A percentile compares a stretch with the other conserved stretches of the same genome.
Conservation (phyloP, 1,140 invertebrate genomes). For the Neodiprion lecontei region DNA sequence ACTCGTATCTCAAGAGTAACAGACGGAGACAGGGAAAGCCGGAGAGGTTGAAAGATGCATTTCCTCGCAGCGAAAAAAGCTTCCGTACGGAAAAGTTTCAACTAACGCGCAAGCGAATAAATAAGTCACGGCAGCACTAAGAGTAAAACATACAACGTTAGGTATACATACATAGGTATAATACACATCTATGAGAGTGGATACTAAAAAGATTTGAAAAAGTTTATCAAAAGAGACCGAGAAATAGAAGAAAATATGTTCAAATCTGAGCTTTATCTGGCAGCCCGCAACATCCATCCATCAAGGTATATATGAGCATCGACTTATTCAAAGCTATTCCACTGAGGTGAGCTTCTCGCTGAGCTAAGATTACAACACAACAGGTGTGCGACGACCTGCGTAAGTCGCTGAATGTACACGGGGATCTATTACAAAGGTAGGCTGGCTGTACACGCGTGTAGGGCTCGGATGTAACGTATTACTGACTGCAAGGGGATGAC, state of each 20-base stretch:
- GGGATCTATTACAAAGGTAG: not conserved
- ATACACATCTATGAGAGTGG: too few species aligned
- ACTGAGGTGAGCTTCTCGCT: not conserved
- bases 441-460: too few species aligned
- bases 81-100: not conserved
- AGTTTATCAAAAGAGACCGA: not conserved
- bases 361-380: not conserved
- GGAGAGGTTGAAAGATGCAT: not conserved
- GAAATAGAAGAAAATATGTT: not conserved
- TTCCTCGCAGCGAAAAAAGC: not conserved
- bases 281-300: too few species aligned
- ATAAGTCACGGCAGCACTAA: not conserved
- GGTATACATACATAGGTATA: too few species aligned
- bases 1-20: not conserved
- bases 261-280: too few species aligned
- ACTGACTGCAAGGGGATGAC: not conserved
- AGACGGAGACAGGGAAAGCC: not conserved
- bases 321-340: not conserved
- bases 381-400: slow-evolving; percentile 3
- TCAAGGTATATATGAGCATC: not conserved
- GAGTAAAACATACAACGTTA: too few species aligned
- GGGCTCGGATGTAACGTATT: too few species aligned
- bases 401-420: not conserved
- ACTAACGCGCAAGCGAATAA: not conserved
- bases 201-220: not conserved